Evolutionary conservation across 2,797 vertebrate species (phyloP).

Genomic region (Rhincodon typus): DNA sequence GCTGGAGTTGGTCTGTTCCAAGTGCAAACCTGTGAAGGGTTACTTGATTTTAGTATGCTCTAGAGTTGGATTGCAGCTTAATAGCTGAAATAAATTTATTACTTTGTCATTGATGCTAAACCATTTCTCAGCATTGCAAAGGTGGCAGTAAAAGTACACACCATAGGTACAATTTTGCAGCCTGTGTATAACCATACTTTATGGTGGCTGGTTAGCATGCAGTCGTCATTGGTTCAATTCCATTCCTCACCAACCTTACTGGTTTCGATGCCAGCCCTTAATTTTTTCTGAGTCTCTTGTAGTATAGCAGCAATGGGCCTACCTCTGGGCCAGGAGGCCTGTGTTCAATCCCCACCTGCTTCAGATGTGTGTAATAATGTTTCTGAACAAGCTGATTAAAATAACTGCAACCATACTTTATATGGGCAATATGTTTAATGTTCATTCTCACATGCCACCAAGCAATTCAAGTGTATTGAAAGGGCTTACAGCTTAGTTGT

Average conservation of each 20-base stretch:
- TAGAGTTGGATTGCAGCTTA: neutral
- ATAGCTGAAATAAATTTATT: neutral
- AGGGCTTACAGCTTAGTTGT: no score
- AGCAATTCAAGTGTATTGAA: neutral
- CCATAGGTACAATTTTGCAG: neutral
- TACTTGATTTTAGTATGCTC: neutral
- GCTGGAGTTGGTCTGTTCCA: neutral
- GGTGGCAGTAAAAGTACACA: neutral
- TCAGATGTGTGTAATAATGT: no score
- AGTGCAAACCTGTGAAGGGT: neutral
- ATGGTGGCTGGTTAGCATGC: no score
- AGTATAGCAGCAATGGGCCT: no score
- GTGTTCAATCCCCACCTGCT: no score
- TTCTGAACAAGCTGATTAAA: no score
- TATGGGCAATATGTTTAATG: neutral
- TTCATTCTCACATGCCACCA: neutral
- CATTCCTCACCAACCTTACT: no score
- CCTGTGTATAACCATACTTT: neutral
- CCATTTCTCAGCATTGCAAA: neutral
- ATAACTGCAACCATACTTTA: neutral
- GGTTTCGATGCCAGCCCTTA: no score
- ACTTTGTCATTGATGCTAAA: neutral
- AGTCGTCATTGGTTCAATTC: no score
- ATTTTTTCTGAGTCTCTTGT: no score
- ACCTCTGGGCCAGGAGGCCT: no score